Evolutionary conservation across 53 echinoderm and acorn worm species (phyloP).

Genomic region (Echinarachnius parma): DNA sequence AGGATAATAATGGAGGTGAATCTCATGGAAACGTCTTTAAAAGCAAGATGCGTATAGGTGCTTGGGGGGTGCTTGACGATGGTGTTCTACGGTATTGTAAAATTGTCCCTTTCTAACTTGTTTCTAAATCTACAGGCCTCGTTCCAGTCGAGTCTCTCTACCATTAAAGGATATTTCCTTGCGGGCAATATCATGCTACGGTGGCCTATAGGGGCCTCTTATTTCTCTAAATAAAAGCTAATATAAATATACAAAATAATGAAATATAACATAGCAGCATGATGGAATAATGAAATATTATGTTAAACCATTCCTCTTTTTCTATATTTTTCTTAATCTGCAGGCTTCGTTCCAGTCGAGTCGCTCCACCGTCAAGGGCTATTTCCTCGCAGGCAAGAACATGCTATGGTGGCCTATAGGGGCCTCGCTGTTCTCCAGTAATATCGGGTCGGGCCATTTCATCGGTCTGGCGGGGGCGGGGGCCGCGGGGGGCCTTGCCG

Average conservation of each 20-base stretch:
- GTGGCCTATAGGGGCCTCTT: conserved; percentile 97
- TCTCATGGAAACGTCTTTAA: too few species aligned
- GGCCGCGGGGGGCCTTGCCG: conserved; percentile 88
- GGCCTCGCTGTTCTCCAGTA: conserved; percentile 95
- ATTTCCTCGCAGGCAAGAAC: conserved; percentile 87
- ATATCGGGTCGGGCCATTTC: conserved; percentile 96
- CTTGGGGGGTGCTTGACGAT: too few species aligned
- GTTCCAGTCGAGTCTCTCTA: conserved; percentile 73
- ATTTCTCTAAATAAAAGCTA: too few species aligned
- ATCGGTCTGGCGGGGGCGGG: conserved; percentile 96
- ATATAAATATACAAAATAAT: too few species aligned
- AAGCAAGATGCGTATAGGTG: too few species aligned
- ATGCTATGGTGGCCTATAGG: conserved; percentile 99
- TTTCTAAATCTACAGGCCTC: conserved; percentile 87
- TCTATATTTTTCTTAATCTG: too few species aligned
- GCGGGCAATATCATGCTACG: conserved; percentile 91
- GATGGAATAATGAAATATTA: too few species aligned
- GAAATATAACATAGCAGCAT: too few species aligned
- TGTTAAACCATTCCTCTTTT: too few species aligned
- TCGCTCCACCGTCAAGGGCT: conserved; percentile 82
- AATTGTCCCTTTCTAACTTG: too few species aligned
- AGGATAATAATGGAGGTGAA: too few species aligned
- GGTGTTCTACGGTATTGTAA: too few species aligned
- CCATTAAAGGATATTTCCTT: conserved; percentile 88
- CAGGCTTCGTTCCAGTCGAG: conserved; percentile 90